A percentile compares a stretch with the other conserved stretches of the same genome.
Conservation (phyloP, 2,888 invertebrate genomes). For the Chymomyza fuscimana region DNA sequence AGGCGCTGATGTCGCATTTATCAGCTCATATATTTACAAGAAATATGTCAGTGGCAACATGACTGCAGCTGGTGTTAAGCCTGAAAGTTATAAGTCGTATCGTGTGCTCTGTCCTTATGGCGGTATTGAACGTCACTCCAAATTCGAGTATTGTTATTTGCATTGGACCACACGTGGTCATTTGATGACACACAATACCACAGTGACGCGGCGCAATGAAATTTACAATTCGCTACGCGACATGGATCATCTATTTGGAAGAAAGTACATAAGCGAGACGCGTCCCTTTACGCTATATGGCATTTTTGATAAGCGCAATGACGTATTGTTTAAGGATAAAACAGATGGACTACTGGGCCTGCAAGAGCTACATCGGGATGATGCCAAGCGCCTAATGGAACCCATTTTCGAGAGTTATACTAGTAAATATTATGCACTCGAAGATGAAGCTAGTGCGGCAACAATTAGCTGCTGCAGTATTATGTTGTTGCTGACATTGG, state of each 20-base stretch:
- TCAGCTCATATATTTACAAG: slow-evolving; percentile 83
- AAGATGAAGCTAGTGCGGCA: slow-evolving; percentile 28
- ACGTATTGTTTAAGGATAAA: slow-evolving; percentile 83
- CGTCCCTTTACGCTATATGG: slow-evolving; percentile 87
- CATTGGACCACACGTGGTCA: slow-evolving; percentile 87
- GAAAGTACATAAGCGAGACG: slow-evolving; percentile 81
- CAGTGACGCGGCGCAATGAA: slow-evolving; percentile 83
- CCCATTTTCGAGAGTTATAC: slow-evolving; percentile 73
- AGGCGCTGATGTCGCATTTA: slow-evolving; percentile 89
- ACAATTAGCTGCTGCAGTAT: slow-evolving; percentile 4
- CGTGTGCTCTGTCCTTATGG: slow-evolving; percentile 82
- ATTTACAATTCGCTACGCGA: slow-evolving; percentile 85
- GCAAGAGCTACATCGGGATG: slow-evolving; percentile 70
- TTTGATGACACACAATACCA: slow-evolving; percentile 82
- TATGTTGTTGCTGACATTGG: slow-evolving; percentile 17
- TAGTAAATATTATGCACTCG: slow-evolving; percentile 56
- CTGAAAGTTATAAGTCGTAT: slow-evolving; percentile 79
- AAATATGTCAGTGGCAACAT: slow-evolving; percentile 82
- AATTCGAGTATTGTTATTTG: slow-evolving; percentile 82
- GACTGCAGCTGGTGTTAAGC: slow-evolving; percentile 80
- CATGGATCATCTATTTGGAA: slow-evolving; percentile 87
- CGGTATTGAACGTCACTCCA: slow-evolving; percentile 64
- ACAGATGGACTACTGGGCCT: slow-evolving; percentile 75
- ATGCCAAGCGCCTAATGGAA: slow-evolving; percentile 75
- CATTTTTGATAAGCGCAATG: slow-evolving; percentile 83